A percentile compares a stretch with the other conserved stretches of the same genome.
Conservation (phyloP, 37 sponge, comb jelly and placozoan genomes). For the Oopsacas minuta region DNA sequence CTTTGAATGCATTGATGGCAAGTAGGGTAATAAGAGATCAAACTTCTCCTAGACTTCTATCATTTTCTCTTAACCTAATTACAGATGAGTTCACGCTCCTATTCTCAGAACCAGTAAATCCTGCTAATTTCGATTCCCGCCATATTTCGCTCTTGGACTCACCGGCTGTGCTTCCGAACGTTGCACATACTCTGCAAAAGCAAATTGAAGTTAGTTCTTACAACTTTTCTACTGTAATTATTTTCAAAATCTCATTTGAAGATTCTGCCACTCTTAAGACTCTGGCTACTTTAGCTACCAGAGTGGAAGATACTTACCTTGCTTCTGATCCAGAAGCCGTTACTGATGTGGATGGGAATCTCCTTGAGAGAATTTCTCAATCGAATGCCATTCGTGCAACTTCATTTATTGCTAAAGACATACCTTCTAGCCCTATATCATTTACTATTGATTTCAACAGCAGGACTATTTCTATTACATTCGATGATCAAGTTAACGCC, state of each 20-base stretch:
- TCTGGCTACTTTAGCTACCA: conserved; percentile 35
- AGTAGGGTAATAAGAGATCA: conserved; percentile 31
- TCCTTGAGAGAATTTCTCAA: conserved; percentile 50
- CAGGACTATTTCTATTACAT: conserved; percentile 30
- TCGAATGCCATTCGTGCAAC: conserved; percentile 37
- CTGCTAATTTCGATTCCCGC: conserved; percentile 39
- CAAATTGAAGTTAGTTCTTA: conserved; percentile 18
- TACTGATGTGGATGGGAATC: conserved; percentile 62
- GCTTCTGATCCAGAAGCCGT: conserved; percentile 72
- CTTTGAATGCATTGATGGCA: conserved; percentile 1
- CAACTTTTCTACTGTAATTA: conserved; percentile 38
- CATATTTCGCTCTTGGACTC: conserved; percentile 51
- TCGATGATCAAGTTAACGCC: conserved; percentile 52
- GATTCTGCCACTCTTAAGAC: conserved; percentile 46
- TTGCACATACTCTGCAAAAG: conserved; percentile 24
- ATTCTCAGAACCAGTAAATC: conserved; percentile 61
- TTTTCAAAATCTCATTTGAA: conserved; percentile 24
- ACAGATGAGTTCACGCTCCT: conserved; percentile 41
- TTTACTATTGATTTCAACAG: conserved; percentile 52
- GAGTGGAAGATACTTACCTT: conserved; percentile 40
- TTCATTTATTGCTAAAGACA: conserved; percentile 32
- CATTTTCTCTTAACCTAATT: conserved; percentile 44
- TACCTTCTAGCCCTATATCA: conserved; percentile 27
- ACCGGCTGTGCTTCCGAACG: conserved; percentile 39
- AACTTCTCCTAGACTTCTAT: conserved; percentile 36